A percentile compares a stretch with the other conserved stretches of the same genome.
These are phyloP conservation scores for Cremastobaeus sp. DNA, from an alignment of 2,888 invertebrate species.

Conservation along the genomic window DNA sequence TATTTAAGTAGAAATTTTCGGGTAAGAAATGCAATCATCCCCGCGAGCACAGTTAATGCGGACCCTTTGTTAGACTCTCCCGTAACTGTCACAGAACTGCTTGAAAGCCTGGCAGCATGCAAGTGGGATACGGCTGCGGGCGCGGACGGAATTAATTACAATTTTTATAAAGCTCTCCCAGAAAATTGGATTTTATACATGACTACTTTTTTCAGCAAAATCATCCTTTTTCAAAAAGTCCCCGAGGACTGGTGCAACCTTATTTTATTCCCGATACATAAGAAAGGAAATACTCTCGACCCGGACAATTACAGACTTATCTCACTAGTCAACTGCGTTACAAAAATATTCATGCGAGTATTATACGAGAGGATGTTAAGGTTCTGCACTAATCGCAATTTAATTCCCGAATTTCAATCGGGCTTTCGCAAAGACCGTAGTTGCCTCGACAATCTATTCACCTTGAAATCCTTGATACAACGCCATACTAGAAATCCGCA, in stretches of 20 bases:
- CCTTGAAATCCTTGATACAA: not conserved
- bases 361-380: not conserved
- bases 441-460: slow-evolving; percentile 1
- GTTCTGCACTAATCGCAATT: not conserved
- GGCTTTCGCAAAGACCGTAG: not conserved
- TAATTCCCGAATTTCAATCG: not conserved
- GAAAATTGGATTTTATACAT: not conserved
- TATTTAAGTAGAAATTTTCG: not conserved
- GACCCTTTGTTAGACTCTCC: not conserved
- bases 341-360: not conserved
- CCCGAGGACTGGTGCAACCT: not conserved
- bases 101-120: not conserved
- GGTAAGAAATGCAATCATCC: not conserved
- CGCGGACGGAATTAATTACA: not conserved
- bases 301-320: not conserved
- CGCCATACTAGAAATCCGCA: not conserved
- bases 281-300: not conserved
- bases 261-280: not conserved
- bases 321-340: too few relatives aligned
- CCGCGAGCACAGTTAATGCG: not conserved
- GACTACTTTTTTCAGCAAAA: not conserved
- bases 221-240: not conserved
- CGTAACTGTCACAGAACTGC: not conserved
- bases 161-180: not conserved
- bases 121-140: not conserved